Conservation (phyloP, 2,797 vertebrate genomes). For the Gallirallus australis region DNA sequence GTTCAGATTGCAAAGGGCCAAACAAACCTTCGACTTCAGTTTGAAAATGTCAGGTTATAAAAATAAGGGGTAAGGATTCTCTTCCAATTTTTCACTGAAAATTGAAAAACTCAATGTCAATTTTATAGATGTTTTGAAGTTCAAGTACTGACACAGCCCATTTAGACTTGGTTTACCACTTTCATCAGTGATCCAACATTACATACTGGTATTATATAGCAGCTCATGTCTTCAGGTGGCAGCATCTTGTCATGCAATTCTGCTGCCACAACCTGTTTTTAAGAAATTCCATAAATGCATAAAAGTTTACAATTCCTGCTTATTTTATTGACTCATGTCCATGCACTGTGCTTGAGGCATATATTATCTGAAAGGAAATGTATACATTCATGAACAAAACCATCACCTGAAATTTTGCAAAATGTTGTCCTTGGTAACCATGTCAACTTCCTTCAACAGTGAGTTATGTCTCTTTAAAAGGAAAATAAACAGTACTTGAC, state of each 20-base stretch:
- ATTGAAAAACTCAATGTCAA: not conserved
- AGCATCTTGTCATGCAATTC: not conserved
- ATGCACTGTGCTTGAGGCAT: constrained; percentile 24
- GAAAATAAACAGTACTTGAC: not conserved
- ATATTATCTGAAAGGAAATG: constrained; percentile 16
- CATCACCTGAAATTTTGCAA: not conserved
- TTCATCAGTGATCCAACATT: not conserved
- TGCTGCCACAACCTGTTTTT: not conserved
- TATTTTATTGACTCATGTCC: constrained; percentile 57
- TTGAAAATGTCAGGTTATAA: not conserved
- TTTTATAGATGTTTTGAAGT: not conserved
- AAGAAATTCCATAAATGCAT: not conserved
- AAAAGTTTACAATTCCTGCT: constrained; percentile 4
- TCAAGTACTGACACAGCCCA: not conserved
- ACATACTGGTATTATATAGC: not conserved
- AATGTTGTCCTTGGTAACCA: not conserved
- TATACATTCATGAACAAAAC: not conserved
- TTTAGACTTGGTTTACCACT: not conserved
- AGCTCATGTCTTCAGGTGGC: not conserved
- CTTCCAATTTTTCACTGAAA: not conserved
- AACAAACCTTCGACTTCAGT: not conserved
- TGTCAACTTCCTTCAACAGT: not conserved
- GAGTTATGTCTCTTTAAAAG: not conserved
- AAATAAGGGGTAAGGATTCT: not conserved
- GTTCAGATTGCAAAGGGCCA: not conserved